Evolutionary conservation across 2,113 vertebrate genomes (phyloP).

Genomic region (Mus pahari): DNA sequence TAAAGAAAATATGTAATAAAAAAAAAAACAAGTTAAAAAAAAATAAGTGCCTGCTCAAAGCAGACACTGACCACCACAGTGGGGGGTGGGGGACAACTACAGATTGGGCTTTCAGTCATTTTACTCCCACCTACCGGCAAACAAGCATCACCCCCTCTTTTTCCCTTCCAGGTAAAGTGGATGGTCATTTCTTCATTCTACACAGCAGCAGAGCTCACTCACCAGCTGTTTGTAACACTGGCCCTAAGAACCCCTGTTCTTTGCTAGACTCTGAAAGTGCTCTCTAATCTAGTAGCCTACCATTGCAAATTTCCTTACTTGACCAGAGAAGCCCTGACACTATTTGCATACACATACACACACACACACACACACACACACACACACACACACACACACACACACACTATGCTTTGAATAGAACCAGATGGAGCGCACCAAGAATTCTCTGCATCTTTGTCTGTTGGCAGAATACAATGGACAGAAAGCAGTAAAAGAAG

Average conservation of each 20-base stretch:
- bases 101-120: no score
- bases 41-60: not conserved
- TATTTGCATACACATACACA: not conserved
- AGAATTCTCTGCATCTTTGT: constrained; percentile 65
- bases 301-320: not conserved
- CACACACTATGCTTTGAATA: constrained; percentile 50
- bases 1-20: no score
- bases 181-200: not conserved
- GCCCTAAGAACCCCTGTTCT: not conserved
- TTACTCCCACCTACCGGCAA: not conserved
- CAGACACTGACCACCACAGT: not conserved
- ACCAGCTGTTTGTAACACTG: not conserved
- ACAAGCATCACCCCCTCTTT: not conserved
- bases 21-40: no score
- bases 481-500: not conserved
- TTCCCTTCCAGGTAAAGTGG: not conserved
- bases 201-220: not conserved
- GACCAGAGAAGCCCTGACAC: not conserved
- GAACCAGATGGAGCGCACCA: constrained; percentile 72
- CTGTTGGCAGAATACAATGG: not conserved
- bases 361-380: not conserved
- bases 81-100: not conserved
- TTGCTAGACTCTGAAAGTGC: not conserved
- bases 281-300: not conserved
- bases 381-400: not conserved